Evolutionary conservation across 2,113 vertebrate species (phyloP).

Genomic region (Tinamus guttatus): DNA sequence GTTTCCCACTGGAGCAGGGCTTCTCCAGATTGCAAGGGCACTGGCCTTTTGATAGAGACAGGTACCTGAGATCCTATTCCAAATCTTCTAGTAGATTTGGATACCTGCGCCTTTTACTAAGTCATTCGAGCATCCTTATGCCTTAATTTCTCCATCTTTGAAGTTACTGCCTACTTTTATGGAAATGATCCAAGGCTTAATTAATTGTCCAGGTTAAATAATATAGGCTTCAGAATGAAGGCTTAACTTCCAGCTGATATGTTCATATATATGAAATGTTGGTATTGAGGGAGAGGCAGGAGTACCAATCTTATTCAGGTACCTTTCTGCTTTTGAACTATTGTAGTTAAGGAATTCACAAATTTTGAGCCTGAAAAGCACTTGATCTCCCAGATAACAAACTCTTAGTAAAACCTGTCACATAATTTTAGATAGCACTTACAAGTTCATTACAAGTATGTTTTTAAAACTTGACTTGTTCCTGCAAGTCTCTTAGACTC

Average conservation of each 20-base stretch:
- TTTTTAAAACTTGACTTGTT: background rate
- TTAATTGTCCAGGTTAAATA: background rate
- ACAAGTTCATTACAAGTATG: background rate
- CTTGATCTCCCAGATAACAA: background rate
- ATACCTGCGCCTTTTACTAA: background rate
- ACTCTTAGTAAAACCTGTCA: background rate
- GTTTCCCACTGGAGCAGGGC: background rate
- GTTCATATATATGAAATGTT: constrained; percentile 22
- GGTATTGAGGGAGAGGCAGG: background rate
- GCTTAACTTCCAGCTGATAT: background rate
- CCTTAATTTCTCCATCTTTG: background rate
- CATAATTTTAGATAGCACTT: background rate
- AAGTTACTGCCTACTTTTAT: background rate
- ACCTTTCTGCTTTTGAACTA: background rate
- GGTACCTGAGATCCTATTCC: background rate
- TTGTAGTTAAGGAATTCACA: background rate
- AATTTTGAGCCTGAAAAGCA: background rate
- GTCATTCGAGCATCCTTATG: background rate
- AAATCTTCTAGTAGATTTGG: background rate
- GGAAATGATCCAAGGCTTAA: background rate
- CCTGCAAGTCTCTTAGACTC: background rate
- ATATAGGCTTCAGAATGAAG: background rate
- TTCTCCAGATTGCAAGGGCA: background rate
- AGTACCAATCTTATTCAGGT: background rate
- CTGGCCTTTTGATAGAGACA: background rate